Conservation (phyloP, 2,113 vertebrate species). For the Aegotheles bennettii region DNA sequence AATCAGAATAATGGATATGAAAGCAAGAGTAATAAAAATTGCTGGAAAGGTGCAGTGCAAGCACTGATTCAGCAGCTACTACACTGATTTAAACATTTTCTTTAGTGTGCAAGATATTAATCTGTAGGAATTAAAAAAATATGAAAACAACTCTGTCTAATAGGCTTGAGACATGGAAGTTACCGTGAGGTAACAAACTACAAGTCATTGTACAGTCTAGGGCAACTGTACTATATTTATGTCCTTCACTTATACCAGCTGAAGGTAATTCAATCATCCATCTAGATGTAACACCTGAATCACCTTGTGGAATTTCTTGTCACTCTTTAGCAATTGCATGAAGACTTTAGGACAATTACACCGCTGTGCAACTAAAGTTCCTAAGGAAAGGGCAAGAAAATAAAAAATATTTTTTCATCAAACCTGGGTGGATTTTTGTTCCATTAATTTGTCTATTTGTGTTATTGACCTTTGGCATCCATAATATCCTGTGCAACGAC, state of each 20-base stretch:
- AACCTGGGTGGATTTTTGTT: background rate
- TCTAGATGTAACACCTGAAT: background rate
- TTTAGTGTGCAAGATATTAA: conserved; percentile 25
- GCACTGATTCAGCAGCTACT: conserved; percentile 39
- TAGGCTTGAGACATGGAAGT: background rate
- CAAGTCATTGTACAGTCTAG: background rate
- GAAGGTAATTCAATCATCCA: background rate
- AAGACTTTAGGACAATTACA: background rate
- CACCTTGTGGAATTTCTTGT: background rate
- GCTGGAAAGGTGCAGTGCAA: conserved; percentile 15
- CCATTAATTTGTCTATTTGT: background rate
- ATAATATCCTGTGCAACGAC: background rate
- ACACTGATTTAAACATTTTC: conserved; percentile 45
- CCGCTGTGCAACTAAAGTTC: background rate
- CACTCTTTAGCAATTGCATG: background rate
- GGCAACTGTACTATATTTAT: rapidly evolving
- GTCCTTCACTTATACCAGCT: background rate
- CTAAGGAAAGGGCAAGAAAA: background rate
- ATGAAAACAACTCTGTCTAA: background rate
- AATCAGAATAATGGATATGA: conserved; percentile 50
- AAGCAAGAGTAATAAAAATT: conserved; percentile 53
- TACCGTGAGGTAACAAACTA: background rate
- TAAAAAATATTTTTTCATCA: background rate
- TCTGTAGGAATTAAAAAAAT: conserved; percentile 2
- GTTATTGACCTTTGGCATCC: rapidly evolving